Base-by-base conservation (phyloP, 2,888 invertebrate species). In the Drosophila neonasuta region DNA sequence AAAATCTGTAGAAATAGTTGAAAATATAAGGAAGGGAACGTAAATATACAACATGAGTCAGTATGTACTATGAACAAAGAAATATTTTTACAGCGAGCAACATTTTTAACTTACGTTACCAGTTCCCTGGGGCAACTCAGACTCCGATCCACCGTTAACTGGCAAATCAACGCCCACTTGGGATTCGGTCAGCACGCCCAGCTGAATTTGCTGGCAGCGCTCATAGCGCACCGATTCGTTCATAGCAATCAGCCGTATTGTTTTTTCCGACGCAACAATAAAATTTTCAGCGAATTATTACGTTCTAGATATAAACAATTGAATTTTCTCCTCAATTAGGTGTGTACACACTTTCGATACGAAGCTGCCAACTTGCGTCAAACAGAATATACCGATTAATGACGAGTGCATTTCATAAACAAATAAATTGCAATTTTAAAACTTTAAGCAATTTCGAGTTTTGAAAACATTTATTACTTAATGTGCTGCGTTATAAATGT, bases 1-100 rank as follows among this genome's bases (percentile, higher is more conserved):
- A 96, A 91, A 78, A 95, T 94, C 94, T 95, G 56, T 2, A 74
- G 15, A 15, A 2, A 4, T 29, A 50, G 24, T 24, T 24, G 4
- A 24, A 24, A 24, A 24, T 5, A 6, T 24, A 24, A 4, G 24
- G 24, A 24, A 4, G 24, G 24, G 24, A 2, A 36, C n/a, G 36
- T 36, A 36, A 36, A 11, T 4, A 45, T 13, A 17, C 3, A 29
- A 49, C 7, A 70, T 81, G 77, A 85, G 69, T 81, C 86, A 82
- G 71, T 60, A 44, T 15, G 24, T 24, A 24, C 20, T 48, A 49
- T 45, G 55, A 70, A 69, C 68, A 68, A 72, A 63, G 70, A 63
- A 24, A 24, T 39, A 58, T 60, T 49, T 29, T 13, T 7, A 13
- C 46, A 24, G 9, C 34, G 48, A 17, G 51, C 44, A 13, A 57